Evolutionary conservation across 2,888 invertebrate genomes (phyloP).

Genomic region (Pilophorus perplexus): DNA sequence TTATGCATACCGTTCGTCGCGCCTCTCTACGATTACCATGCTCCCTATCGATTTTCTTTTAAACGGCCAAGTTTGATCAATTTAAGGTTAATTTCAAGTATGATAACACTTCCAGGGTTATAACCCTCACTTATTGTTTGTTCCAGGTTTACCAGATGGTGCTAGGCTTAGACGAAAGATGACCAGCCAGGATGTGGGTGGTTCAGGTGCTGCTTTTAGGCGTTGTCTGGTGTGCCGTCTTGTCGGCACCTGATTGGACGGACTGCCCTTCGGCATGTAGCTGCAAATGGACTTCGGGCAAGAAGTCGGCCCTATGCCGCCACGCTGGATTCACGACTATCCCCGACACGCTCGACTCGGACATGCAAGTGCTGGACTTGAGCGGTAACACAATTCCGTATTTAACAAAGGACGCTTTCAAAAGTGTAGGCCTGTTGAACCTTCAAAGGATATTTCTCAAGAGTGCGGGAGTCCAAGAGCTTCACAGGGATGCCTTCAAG

Average conservation of each 20-base stretch:
- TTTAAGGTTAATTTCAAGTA: too few relatives aligned
- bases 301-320: conserved; percentile 83
- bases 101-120: too few relatives aligned
- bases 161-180: conserved; percentile 40
- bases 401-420: conserved; percentile 75
- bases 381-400: conserved; percentile 75
- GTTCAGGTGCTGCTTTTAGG: conserved; percentile 43
- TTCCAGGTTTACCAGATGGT: conserved; percentile 45
- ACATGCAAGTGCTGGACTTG: conserved; percentile 82
- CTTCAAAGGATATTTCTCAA: conserved; percentile 78
- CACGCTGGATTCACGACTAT: conserved; percentile 76
- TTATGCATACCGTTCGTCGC: too few relatives aligned
- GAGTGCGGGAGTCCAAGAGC: conserved; percentile 69
- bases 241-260: conserved; percentile 74
- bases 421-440: conserved; percentile 73
- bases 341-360: conserved; percentile 67
- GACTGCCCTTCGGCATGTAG: conserved; percentile 82
- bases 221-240: conserved; percentile 46
- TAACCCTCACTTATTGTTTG: too few relatives aligned
- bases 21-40: too few relatives aligned
- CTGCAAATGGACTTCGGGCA: conserved; percentile 90
- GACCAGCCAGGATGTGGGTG: conserved; percentile 45
- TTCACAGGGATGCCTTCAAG: conserved; percentile 81
- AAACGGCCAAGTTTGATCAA: too few relatives aligned
- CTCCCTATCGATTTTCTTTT: too few relatives aligned